Base-by-base conservation (phyloP, 1,140 invertebrate genomes). In the Leptinotarsa texana region DNA sequence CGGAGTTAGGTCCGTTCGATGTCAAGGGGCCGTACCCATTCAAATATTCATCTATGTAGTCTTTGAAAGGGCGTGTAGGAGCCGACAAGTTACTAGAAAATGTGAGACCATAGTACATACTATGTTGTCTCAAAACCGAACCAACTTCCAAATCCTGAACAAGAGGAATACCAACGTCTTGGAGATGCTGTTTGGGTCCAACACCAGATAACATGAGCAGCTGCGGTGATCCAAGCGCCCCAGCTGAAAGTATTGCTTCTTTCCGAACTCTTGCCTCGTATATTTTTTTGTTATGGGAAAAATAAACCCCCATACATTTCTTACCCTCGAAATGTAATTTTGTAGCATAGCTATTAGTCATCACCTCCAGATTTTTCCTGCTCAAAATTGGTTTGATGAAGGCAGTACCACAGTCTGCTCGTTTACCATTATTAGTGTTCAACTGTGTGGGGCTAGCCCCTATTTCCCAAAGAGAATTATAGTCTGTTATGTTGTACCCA, bases 321-420 rank as follows among this genome's bases (percentile, higher is more conserved):
- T 92, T 93, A 4, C 88, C 90, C 84, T 96, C 90, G 77, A 96
- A 93, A 1, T 95, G 82, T 3, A 96, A 83, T 81, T 89, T 90
- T 0, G 89, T 93, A 0, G 91, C 93, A 63, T 91, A 88, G 0
- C 93, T 89, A 70, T 92, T 87, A 0, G 90, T 93, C 24, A 90
- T 84, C 3, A 96, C 88, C 67, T 88, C 86, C 27, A 97, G 85
- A 84, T 97, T 97, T 3, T 83, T 83, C 73, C 90, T 89, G 21
- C 88, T 80, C 49, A 92, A 84, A 62, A 92, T 90, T 2, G 93
- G 93, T 75, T 89, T 84, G 15, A 95, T 89, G 83, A 93, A 95
- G 1, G 92, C 93, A 22, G 84, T 86, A 72, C 94, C 91, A 1
- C 92, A 89, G 75, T 92, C 94, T 78, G 90, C 87, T 61, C 94